These are phyloP conservation scores for Agrochola lota DNA, from an alignment of 2,888 invertebrate species.

Conservation along the genomic window DNA sequence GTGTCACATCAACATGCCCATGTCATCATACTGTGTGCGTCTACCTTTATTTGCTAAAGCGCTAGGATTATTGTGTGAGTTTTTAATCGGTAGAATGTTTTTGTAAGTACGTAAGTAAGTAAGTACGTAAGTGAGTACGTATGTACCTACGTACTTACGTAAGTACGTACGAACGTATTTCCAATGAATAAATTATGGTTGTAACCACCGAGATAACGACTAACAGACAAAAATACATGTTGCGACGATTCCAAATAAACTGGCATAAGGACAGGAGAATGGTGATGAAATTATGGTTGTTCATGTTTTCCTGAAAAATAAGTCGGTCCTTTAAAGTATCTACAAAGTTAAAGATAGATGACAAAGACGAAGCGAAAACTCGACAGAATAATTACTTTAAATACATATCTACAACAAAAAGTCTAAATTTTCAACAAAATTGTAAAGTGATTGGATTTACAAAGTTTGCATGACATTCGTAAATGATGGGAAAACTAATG, in stretches of 20 bases:
- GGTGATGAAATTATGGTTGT: not conserved
- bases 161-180: not conserved
- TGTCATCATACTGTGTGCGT: slow-evolving; percentile 27
- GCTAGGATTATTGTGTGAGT: slow-evolving; percentile 11
- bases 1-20: slow-evolving; percentile 14
- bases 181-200: not conserved
- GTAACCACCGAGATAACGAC: no score
- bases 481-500: not conserved
- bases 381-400: not conserved
- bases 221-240: no score
- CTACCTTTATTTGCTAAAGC: slow-evolving; percentile 22
- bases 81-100: not conserved
- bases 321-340: not conserved
- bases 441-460: not conserved
- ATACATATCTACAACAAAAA: not conserved
- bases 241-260: no score
- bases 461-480: slow-evolving; percentile 6
- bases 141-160: no score
- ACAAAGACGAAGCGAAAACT: not conserved
- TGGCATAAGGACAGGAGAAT: no score
- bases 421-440: not conserved
- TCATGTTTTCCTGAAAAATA: not conserved
- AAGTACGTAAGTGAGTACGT: no score
- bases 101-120: no score
- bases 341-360: not conserved